Percentiles rank a stretch among this genome's conserved stretches.
These are phyloP conservation scores for Laterallus jamaicensis DNA, from an alignment of 2,113 vertebrate species.

Conservation along the genomic window DNA sequence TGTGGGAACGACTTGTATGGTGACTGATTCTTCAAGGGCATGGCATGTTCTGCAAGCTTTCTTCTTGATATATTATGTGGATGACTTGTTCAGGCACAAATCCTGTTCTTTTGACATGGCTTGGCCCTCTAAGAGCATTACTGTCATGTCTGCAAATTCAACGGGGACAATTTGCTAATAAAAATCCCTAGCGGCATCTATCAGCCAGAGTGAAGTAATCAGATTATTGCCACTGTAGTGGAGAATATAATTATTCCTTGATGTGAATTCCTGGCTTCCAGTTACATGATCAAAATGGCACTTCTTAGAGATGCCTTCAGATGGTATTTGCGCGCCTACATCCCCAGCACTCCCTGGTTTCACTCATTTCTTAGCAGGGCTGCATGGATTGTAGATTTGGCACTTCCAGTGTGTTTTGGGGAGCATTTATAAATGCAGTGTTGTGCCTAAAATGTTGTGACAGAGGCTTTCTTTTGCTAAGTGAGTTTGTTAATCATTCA, in stretches of 20 bases:
- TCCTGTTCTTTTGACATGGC: not conserved
- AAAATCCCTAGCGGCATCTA: not conserved
- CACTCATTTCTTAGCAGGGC: not conserved
- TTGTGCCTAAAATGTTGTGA: conserved; percentile 51
- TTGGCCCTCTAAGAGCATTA: not conserved
- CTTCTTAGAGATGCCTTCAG: conserved; percentile 9
- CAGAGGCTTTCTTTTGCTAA: conserved; percentile 33
- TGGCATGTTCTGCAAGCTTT: not conserved
- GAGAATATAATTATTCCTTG: not conserved
- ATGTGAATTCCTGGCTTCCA: not conserved
- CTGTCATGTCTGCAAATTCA: not conserved
- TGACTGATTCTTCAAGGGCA: not conserved
- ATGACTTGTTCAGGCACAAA: conserved; percentile 14
- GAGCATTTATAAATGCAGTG: conserved; percentile 23
- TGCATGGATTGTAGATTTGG: conserved; percentile 15
- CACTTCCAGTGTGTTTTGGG: conserved; percentile 17
- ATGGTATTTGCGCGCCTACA: conserved; percentile 5
- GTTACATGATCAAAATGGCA: conserved; percentile 35
- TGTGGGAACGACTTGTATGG: not conserved
- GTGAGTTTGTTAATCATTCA: conserved; percentile 27
- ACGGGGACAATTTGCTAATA: not conserved
- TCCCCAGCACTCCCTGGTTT: not conserved
- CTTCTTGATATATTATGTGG: not conserved
- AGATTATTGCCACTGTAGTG: not conserved
- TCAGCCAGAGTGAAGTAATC: conserved; percentile 18